Evolutionary conservation across 2,797 vertebrate species (phyloP), one percentile per base, ranked within the genome.

Genomic region (Channallabes apus): DNA sequence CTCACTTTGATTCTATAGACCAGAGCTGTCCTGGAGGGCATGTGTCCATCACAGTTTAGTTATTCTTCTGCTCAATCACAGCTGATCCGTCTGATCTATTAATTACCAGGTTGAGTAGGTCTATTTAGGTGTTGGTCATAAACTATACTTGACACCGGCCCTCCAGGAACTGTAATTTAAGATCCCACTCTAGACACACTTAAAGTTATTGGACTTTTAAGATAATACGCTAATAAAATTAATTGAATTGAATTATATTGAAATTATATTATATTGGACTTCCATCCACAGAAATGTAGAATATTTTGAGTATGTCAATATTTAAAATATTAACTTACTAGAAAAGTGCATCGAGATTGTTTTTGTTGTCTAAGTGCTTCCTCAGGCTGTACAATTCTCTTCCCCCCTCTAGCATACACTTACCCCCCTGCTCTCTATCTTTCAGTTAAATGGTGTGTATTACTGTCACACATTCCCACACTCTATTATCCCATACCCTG

Each of bases 371-470:
- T 46, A 46, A 46, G n/a, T 51, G 38, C 15, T 35, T 18, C 80
- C 51, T 27, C 82, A 29, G 38, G 59, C 24, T 51, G 14, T n/a
- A 8, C 20, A 35, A 11, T 81, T 68, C 17, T 54, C 62, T 81
- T 38, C 24, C 67, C 78, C 73, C 64, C 58, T 56, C 20, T 80
- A 78, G 76, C 69, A 85, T 68, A 41, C 84, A 61, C 51, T n/a
- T 58, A 14, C 22, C 87, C 83, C 73, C 88, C 75, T 81, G 83
- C 86, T 89, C 89, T 88, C 88, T 89, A 88, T 92, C 89, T 90
- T 92, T 87, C 89, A 91, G 89, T 91, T 89, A 90, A 91, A 87
- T 90, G 82, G 91, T 90, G 91, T 92, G 91, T 92, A 91, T 67
- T 24, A 24, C 62, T 38, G 69, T 62, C 75, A 32, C 46, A 46